These are phyloP conservation scores for Lytechinus variegatus DNA, from an alignment of 35 echinoderm and acorn worm genomes.

Conservation along the genomic window DNA sequence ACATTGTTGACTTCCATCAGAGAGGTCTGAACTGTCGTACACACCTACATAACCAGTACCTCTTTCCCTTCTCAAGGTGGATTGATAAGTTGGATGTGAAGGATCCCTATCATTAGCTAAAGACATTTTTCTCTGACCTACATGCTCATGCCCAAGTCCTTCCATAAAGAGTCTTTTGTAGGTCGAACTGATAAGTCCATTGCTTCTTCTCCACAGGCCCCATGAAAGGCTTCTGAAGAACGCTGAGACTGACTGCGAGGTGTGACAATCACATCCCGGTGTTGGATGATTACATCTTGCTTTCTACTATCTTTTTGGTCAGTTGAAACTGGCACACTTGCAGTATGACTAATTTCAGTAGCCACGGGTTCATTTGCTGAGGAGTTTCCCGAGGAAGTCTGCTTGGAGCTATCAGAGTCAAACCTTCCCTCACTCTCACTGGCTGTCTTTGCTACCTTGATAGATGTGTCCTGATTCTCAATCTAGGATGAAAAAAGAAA, in stretches of 20 bases:
- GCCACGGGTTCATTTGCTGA: background rate
- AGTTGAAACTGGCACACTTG: background rate
- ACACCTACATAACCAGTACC: background rate
- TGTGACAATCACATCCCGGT: constrained; percentile 36
- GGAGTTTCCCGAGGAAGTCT: background rate
- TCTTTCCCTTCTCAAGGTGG: background rate
- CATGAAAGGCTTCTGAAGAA: background rate
- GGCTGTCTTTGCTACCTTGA: constrained; percentile 31
- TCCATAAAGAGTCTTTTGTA: constrained; percentile 19
- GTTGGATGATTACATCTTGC: background rate
- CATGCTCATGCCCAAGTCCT: background rate
- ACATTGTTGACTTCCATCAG: constrained; percentile 33
- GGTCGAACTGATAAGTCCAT: constrained; percentile 44
- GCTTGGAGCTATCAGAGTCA: background rate
- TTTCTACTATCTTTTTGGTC: background rate
- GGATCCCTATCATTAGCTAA: background rate
- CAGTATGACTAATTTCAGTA: background rate
- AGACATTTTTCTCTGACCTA: background rate
- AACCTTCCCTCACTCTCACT: background rate
- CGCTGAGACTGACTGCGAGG: constrained; percentile 23
- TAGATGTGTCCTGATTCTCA: background rate
- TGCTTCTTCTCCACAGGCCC: constrained; percentile 21
- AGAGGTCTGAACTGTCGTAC: constrained; percentile 38
- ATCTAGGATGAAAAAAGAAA: background rate
- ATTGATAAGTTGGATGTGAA: background rate